Conservation (phyloP, 2,797 vertebrate genomes). For the Avahi laniger region DNA sequence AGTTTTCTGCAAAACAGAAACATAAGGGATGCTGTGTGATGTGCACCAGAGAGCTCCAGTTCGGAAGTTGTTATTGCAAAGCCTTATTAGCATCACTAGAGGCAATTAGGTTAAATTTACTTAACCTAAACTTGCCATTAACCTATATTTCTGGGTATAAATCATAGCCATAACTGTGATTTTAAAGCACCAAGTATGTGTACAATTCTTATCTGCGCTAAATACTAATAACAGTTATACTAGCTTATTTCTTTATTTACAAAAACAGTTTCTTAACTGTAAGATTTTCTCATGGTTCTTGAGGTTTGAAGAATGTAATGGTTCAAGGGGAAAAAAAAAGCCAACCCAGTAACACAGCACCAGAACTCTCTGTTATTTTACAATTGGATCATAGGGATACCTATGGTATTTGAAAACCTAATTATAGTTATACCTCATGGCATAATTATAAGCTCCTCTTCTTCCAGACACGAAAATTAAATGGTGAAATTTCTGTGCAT, state of each 20-base stretch:
- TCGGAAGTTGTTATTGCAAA: background rate
- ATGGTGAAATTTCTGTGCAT: slow-evolving; percentile 58
- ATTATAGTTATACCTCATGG: slow-evolving; percentile 69
- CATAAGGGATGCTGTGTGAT: background rate
- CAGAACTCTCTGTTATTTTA: slow-evolving; percentile 59
- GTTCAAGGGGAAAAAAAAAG: background rate
- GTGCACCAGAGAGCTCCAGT: background rate
- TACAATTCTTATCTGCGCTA: background rate
- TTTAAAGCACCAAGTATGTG: background rate
- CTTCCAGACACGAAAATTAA: slow-evolving; percentile 79
- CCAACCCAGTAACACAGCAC: background rate
- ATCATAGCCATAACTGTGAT: background rate
- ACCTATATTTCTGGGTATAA: background rate
- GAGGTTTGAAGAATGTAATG: slow-evolving; percentile 17
- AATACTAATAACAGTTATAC: background rate
- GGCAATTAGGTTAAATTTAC: background rate
- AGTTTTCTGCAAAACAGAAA: background rate
- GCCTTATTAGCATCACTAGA: background rate
- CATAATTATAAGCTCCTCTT: slow-evolving; percentile 73
- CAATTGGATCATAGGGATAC: slow-evolving; percentile 57
- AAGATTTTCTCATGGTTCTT: slow-evolving; percentile 8
- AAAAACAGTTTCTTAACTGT: background rate
- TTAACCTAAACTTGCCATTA: slow-evolving; percentile 16
- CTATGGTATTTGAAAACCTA: slow-evolving; percentile 68
- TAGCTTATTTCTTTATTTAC: background rate